Evolutionary conservation across 2,797 vertebrate genomes (phyloP), one percentile per base, ranked within the genome.

Genomic region (Hirundo rustica): DNA sequence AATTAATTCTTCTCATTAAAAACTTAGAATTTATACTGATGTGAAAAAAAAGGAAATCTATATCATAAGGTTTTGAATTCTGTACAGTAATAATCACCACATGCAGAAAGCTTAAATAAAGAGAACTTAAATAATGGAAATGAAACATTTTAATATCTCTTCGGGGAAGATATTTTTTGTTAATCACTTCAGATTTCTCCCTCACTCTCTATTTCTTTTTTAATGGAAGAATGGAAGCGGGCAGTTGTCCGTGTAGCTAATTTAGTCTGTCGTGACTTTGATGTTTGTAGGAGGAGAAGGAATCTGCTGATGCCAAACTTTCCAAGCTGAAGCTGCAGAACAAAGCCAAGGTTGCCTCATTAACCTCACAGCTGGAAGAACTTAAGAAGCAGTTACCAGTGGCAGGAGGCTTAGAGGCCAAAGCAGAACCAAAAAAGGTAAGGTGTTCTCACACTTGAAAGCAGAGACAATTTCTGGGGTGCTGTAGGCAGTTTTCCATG

Each of bases 251-350:
- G 0, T 29, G 53, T 75, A 51, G 44, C 72, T 94, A 40, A 80
- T 77, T 88, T 55, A 60, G 34, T 78, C 29, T 2, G 47, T 88
- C 16, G 1, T 94, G 27, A 81, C 81, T 92, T 67, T 74, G 73
- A 27, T 81, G 42, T 85, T 83, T 86, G 38, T 92, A 99, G 99
- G 97, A 97, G 85, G 99, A 99, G 96, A 99, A 98, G 93, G 98
- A 98, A 95, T 95, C 98, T 3, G 98, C 97, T 26, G 98, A 99
- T 80, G 95, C 98, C 89, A 99, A 95, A 77, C 76, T 99, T 89
- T 99, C 98, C 3, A 99, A 99, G 97, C 95, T 99, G 82, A 98
- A 98, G 85, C 98, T 99, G 21, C 99, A 99, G 95, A 98, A 98
- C 97, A 99, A 99, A 94, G 99, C 99, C 74, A 99, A 99, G 97